phyloP scores from a whole-genome alignment of 2,888 invertebrate genomes.

The Eupithecia subumbrata region DNA sequence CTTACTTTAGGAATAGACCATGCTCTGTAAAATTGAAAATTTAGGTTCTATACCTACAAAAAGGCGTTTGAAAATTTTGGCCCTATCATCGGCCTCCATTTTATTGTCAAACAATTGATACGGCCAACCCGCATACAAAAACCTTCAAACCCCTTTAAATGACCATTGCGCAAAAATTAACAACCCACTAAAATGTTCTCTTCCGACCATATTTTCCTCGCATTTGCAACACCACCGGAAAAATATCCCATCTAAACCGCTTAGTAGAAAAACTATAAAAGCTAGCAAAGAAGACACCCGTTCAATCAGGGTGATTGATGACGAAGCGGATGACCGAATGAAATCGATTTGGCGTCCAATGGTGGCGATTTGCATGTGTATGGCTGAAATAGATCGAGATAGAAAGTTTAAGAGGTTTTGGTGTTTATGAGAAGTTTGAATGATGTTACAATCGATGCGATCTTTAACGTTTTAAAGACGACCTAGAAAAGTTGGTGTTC shows the following conservation, averaged over 20 bases:
- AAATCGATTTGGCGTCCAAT: slow-evolving; percentile 78
- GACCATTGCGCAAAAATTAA: neutral
- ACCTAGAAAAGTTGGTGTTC: too few relatives aligned
- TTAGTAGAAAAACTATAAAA: slow-evolving; percentile 37
- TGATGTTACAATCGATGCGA: neutral
- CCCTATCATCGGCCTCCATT: too few relatives aligned
- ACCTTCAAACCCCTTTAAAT: neutral
- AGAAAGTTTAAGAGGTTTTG: slow-evolving; percentile 3
- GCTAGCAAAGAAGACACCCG: slow-evolving; percentile 54
- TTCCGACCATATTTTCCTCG: neutral
- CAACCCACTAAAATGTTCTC: neutral
- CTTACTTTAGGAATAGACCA: too few relatives aligned
- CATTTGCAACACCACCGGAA: slow-evolving; percentile 2
- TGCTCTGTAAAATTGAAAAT: too few relatives aligned
- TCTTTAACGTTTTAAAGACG: neutral
- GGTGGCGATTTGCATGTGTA: slow-evolving; percentile 76
- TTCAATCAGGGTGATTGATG: slow-evolving; percentile 80
- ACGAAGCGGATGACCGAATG: slow-evolving; percentile 76
- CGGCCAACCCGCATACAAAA: neutral
- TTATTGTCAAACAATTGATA: too few relatives aligned
- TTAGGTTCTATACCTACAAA: too few relatives aligned
- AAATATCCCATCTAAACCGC: slow-evolving; percentile 8
- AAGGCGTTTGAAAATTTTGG: too few relatives aligned
- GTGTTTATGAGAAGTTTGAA: slow-evolving; percentile 7
- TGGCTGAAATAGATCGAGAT: slow-evolving; percentile 56